Evolutionary conservation across 2,797 vertebrate genomes (phyloP), one percentile per base, ranked within the genome.

Genomic region (Hippoglossus hippoglossus): DNA sequence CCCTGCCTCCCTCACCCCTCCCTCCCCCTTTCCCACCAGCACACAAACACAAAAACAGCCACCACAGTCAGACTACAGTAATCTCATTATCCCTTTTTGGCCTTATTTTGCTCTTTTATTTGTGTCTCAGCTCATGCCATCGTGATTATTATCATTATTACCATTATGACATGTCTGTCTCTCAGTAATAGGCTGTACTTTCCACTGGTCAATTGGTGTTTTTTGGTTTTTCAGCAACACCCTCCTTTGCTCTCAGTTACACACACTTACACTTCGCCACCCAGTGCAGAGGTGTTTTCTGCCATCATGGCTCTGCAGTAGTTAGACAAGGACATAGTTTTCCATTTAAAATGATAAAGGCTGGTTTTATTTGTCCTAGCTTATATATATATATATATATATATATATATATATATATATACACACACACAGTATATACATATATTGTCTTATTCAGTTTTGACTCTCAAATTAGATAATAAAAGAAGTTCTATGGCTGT

Each of bases 121-220:
- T 28, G 34, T 71, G 65, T 81, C 79, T 67, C 12, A 47, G 36
- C 75, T 83, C 51, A 51, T 68, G 71, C 68, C 68, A 82, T 81
- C 66, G 59, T 87, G 80, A 85, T 88, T 67, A 89, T 88, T 65
- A 85, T 91, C 69, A 87, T 88, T 71, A 88, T 79, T 57, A 77
- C 73, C 79, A 86, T 90, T 79, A 89, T 86, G 81, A 82, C 82
- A 85, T 28, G 86, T 91, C 81, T 88, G 83, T 88, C 75, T 83
- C 71, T 66, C 46, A 54, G 74, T 79, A 85, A 79, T 44, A 76
- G 54, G 66, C 85, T 83, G 49, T 81, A 90, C 76, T 88, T 91
- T 87, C 6, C 78, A 77, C 74, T 76, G 55, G 69, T 77, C 73
- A 87, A 87, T 77, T 65, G 78, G 64, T 83, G 85, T 80, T 84